A percentile compares a stretch with the other conserved stretches of the same genome.
These are phyloP conservation scores for Dasypus novemcinctus DNA, from an alignment of 2,113 vertebrate genomes.

Conservation along the genomic window DNA sequence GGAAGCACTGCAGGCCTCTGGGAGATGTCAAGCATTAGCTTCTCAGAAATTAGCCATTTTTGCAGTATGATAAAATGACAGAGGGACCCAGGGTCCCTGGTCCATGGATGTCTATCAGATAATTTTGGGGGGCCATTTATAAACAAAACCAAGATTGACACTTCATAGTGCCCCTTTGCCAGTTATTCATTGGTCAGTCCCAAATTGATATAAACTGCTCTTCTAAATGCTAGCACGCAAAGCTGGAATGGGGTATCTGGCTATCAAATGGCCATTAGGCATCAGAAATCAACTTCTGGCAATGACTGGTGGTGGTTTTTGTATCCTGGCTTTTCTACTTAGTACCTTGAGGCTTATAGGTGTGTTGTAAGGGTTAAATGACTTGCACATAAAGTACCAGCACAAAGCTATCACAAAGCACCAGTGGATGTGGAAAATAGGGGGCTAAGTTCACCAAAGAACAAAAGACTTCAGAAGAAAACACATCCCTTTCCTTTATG, in stretches of 20 bases:
- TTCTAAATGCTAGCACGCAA: background rate
- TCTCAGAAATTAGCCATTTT: background rate
- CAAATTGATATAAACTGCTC: background rate
- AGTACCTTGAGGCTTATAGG: too few species aligned
- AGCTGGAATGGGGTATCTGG: background rate
- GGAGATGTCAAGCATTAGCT: background rate
- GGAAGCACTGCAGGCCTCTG: background rate
- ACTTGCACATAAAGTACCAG: background rate
- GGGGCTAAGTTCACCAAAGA: background rate
- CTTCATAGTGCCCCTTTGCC: background rate
- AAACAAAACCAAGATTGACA: background rate
- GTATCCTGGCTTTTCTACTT: too few species aligned
- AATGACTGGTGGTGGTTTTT: background rate
- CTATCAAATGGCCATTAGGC: background rate
- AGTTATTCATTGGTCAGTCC: background rate
- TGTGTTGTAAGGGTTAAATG: background rate
- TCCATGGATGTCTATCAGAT: background rate
- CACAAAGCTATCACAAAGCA: background rate
- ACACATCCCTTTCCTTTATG: constrained; percentile 14
- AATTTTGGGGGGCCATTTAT: background rate
- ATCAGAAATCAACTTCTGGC: background rate
- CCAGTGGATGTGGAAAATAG: background rate
- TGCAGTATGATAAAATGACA: background rate
- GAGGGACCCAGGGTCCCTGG: background rate
- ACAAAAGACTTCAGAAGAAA: constrained; percentile 34